Evolutionary conservation across 2,113 vertebrate genomes (phyloP).

Genomic region (Cephalopterus ornatus): DNA sequence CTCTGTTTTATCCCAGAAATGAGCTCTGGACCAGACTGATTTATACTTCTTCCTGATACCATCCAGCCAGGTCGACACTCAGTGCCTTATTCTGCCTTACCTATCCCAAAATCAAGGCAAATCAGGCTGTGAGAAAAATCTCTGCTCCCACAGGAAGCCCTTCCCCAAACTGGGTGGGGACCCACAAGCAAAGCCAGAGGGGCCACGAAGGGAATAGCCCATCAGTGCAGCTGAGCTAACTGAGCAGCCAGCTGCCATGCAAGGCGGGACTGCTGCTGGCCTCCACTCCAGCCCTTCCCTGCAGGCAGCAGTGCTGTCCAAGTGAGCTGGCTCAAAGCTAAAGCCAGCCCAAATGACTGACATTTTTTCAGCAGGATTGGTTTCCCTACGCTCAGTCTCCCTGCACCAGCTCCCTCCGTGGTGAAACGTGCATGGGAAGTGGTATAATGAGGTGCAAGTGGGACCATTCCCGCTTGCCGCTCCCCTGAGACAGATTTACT

Average conservation of each 20-base stretch:
- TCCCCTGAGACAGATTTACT: neutral
- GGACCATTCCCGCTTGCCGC: neutral
- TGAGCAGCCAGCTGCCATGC: neutral
- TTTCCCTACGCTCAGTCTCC: neutral
- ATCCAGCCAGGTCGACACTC: neutral
- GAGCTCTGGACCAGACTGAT: neutral
- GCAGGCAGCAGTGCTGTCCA: neutral
- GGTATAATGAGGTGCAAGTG: neutral
- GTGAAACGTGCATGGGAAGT: neutral
- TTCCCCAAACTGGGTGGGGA: neutral
- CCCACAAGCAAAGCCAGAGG: neutral
- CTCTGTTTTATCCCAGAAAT: neutral
- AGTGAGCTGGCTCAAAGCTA: neutral
- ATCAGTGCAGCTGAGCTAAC: neutral
- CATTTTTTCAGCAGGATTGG: neutral
- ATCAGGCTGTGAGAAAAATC: neutral
- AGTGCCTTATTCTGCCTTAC: neutral
- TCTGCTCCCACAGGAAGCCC: neutral
- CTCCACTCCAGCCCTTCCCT: neutral
- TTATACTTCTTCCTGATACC: neutral
- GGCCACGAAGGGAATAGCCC: neutral
- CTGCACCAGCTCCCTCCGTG: rapidly evolving
- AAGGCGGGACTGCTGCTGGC: neutral
- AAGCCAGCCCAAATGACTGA: neutral
- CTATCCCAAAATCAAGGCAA: neutral